Base-by-base conservation (phyloP, 2,888 invertebrate species). In the Eretmocerus hayati region DNA sequence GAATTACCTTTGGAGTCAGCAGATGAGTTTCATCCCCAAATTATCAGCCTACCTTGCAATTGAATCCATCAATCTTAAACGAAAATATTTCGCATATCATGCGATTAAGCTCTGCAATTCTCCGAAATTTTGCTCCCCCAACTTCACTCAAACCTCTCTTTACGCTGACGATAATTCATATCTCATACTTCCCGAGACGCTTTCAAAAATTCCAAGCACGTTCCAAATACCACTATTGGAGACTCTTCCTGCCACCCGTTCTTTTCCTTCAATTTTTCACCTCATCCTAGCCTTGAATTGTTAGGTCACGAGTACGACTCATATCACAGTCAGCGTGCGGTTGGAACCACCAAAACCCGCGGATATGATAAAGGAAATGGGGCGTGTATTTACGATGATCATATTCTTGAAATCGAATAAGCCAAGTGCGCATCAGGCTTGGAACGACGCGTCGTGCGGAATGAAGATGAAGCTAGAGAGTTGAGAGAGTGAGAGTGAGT, bases 401-500 rank as follows among this genome's bases (percentile, higher is more conserved):
- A 38, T 48, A 48, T 42, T 48, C 48, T 44, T 42, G 51, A 48
- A 51, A 48, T 48, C 51, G 44, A 48, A 51, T 51, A 44, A 47
- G 43, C 32, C n/a, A 9, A 11, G 8, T 11, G 26, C 26, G 26
- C 26, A 6, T 6, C 26, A 9, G 26, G 26, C 26, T n/a, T n/a
- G n/a, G n/a, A n/a, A 26, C 6, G 26, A 26, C 6, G 26, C 6
- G 8, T 11, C 26, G 6, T 1, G 26, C 8, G 26, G 26, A 26
- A 11, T 26, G 11, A n/a, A n/a, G n/a, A n/a, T n/a, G 26, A 6
- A 6, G 18, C n/a, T n/a, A 30, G 32, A 32, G 39, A n/a, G 9
- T 21, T 16, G 41, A 16, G 32, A 9, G 5, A 13, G 11, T 13
- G 33, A 33, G 15, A 2, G 33, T 5, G 33, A 15, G 33, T n/a